Evolutionary conservation across 1,140 invertebrate genomes (phyloP), one percentile per base, ranked within the genome.

Genomic region (Scaptodrosophila lebanonensis): DNA sequence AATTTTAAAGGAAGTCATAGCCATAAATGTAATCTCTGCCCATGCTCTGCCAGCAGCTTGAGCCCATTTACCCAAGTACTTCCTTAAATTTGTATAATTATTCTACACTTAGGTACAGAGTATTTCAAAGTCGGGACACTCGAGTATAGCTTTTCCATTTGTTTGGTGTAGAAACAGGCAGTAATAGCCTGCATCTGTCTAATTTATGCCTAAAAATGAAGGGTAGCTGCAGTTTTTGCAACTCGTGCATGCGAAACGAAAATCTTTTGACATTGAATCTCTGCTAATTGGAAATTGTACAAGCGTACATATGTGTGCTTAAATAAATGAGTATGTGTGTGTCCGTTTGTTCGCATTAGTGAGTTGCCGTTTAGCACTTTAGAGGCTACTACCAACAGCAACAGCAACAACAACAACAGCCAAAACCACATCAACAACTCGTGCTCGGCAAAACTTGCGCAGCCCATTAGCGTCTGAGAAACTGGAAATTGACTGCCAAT

Each of bases 281-380:
- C 20, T 63, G 60, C 54, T 63, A 63, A 63, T 63, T 63, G 60
- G 18, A 66, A 66, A 66, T 66, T 66, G 65, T 66, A 29, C 29
- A 49, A 27, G 47, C 39, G 27, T 20, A 25, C 13, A 42, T 42
- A 57, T 17, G 17, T 22, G 39, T 25, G 18, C 11, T 35, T 25
- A 32, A 12, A 42, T 7, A 32, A 15, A 30, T 11, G 11, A 6
- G 11, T 32, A 30, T 45, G 7, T 12, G 18, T 17, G 5, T 29
- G 18, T 47, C 3, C 22, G 22, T 8, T 25, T 25, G 22, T n/a
- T n/a, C n/a, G n/a, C n/a, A n/a, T n/a, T n/a, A n/a, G n/a, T n/a
- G n/a, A n/a, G n/a, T n/a, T 66, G 66, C 58, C 52, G 65, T 52
- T 66, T 66, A 66, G 40, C 63, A 66, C 62, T 51, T 57, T 25